Percentiles rank a stretch among this genome's conserved stretches.
Evolutionary conservation across 2,888 invertebrate species (phyloP).

Genomic region (Tachystola acroxantha): DNA sequence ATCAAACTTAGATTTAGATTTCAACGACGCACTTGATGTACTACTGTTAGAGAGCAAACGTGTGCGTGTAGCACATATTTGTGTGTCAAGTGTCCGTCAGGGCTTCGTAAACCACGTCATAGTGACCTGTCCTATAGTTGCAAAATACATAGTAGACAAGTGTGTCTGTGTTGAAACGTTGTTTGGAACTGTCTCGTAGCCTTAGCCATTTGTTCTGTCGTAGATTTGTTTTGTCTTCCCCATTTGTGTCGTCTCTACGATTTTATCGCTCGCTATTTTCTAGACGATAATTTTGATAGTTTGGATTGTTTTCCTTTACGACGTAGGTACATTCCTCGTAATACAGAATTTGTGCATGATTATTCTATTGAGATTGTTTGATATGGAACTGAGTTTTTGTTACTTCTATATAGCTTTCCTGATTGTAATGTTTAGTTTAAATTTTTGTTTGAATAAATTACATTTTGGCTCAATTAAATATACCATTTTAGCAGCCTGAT

Average conservation of each 20-base stretch:
- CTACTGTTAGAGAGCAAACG: slow-evolving; percentile 43
- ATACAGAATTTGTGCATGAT: slow-evolving; percentile 28
- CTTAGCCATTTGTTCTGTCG: slow-evolving; percentile 35
- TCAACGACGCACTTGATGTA: slow-evolving; percentile 58
- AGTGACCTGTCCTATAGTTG: slow-evolving; percentile 76
- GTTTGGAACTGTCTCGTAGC: slow-evolving; percentile 51
- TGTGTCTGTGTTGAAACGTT: slow-evolving; percentile 49
- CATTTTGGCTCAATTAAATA: slow-evolving; percentile 70
- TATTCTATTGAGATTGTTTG: slow-evolving; percentile 14
- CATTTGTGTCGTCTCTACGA: slow-evolving; percentile 42
- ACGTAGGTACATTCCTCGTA: slow-evolving; percentile 22
- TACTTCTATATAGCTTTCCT: slow-evolving; percentile 24
- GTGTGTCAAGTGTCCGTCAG: slow-evolving; percentile 50
- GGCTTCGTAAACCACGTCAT: slow-evolving; percentile 68
- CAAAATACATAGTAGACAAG: slow-evolving; percentile 61
- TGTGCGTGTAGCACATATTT: slow-evolving; percentile 52
- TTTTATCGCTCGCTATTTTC: slow-evolving; percentile 30
- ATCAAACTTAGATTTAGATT: slow-evolving; percentile 48
- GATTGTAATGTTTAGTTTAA: slow-evolving; percentile 21
- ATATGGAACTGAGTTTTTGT: slow-evolving; percentile 12
- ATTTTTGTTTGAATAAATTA: slow-evolving; percentile 51
- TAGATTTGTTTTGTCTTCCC: slow-evolving; percentile 49
- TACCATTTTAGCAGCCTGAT: slow-evolving; percentile 59
- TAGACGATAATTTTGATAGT: slow-evolving; percentile 24
- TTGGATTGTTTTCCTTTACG: slow-evolving; percentile 25